phyloP scores from a whole-genome alignment of 2,797 vertebrate genomes.

The Microctenopoma steveboyesi region DNA sequence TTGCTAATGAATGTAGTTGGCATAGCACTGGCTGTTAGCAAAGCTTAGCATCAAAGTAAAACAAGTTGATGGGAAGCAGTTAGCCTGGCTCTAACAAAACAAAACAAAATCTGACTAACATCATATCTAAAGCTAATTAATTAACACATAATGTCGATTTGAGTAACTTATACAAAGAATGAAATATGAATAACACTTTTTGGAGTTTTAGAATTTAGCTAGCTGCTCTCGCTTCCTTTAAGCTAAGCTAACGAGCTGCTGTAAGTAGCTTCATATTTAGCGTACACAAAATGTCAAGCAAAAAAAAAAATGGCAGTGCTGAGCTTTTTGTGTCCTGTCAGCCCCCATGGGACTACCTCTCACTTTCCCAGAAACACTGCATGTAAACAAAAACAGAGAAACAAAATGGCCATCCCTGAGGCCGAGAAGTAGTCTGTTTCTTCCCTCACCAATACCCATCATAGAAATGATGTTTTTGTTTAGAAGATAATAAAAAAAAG shows the following conservation, averaged over 20 bases:
- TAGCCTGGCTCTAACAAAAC: not conserved
- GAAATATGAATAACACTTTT: not conserved
- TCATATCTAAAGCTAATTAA: not conserved
- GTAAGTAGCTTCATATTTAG: not conserved
- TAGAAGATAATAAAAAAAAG: too few relatives aligned
- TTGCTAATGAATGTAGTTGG: too few relatives aligned
- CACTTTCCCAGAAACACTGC: constrained; percentile 29
- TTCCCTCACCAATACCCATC: not conserved
- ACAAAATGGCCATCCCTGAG: constrained; percentile 65
- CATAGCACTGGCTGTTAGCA: not conserved
- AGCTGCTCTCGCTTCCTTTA: not conserved
- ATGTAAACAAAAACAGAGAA: constrained; percentile 60
- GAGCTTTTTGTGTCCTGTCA: constrained; percentile 36
- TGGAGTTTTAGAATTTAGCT: not conserved
- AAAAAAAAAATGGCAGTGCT: constrained; percentile 1
- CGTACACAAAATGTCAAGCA: not conserved
- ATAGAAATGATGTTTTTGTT: too few relatives aligned
- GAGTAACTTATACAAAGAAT: not conserved
- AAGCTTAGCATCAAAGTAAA: not conserved
- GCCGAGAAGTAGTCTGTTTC: not conserved
- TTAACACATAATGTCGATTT: not conserved
- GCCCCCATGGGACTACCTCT: constrained; percentile 35
- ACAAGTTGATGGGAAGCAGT: not conserved
- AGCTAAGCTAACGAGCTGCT: not conserved
- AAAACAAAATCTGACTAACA: not conserved